phyloP scores from a whole-genome alignment of 53 echinoderm and acorn worm species.

The Hippasteria phrygiana region DNA sequence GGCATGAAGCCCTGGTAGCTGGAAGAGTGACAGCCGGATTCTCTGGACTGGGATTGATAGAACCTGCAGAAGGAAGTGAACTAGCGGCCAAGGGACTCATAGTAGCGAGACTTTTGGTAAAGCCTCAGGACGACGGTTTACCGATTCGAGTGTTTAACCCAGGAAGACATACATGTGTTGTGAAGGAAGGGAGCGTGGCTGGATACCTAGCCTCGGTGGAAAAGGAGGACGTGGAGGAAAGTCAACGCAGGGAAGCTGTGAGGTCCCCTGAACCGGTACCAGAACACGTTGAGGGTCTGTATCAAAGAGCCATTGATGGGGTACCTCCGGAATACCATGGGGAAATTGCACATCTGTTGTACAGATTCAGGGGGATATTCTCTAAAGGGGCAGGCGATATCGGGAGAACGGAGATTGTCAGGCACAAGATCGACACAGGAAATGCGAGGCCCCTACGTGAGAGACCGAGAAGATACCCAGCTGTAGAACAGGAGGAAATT shows the following conservation, averaged over 20 bases:
- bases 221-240: background rate
- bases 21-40: background rate
- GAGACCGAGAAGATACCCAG: conserved; percentile 51
- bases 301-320: conserved; percentile 13
- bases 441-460: conserved; percentile 34
- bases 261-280: background rate
- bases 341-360: conserved; percentile 9
- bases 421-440: conserved; percentile 65
- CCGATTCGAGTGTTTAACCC: conserved; percentile 59
- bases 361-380: conserved; percentile 56
- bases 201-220: background rate
- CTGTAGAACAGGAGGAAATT: conserved; percentile 51
- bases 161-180: conserved; percentile 16
- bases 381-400: conserved; percentile 48
- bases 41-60: conserved; percentile 8
- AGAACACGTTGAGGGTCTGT: conserved; percentile 55
- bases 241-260: background rate
- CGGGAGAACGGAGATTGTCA: conserved; percentile 47
- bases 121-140: background rate
- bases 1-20: conserved; percentile 41
- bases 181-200: background rate
- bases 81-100: conserved; percentile 27
- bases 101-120: conserved; percentile 40
- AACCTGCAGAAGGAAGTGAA: conserved; percentile 29
- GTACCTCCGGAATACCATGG: conserved; percentile 6